phyloP scores from a whole-genome alignment of 1,140 invertebrate genomes.

The Heliconius nattereri region DNA sequence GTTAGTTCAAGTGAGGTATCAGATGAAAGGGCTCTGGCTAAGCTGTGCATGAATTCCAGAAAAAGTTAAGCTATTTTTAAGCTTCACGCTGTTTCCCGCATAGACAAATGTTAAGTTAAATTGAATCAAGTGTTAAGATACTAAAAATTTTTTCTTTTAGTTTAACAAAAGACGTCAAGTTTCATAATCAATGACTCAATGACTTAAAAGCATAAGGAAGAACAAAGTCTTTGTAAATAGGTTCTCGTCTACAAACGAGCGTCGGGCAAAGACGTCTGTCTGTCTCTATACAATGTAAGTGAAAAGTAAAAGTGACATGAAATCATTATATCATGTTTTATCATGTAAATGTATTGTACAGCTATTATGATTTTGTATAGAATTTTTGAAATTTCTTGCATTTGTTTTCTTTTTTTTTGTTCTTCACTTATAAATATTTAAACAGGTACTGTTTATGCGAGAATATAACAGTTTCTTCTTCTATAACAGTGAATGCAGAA shows the following conservation, averaged over 20 bases:
- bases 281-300: not conserved
- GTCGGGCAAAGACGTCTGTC: not conserved
- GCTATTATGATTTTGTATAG: not conserved
- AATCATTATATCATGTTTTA: not conserved
- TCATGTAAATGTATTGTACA: constrained; percentile 6
- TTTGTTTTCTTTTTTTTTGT: not conserved
- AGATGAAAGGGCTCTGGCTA: too few relatives aligned
- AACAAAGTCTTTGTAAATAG: not conserved
- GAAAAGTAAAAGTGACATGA: constrained; percentile 6
- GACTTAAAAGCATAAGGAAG: too few relatives aligned
- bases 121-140: not conserved
- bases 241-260: not conserved
- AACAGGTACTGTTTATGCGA: too few relatives aligned
- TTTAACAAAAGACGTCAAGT: too few relatives aligned
- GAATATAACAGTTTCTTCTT: too few relatives aligned
- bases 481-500: too few relatives aligned
- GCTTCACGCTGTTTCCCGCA: too few relatives aligned
- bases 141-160: not conserved
- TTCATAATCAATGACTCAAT: too few relatives aligned
- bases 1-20: too few relatives aligned
- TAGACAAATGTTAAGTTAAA: too few relatives aligned
- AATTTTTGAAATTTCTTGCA: not conserved
- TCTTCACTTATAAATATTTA: not conserved
- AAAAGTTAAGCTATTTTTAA: too few relatives aligned
- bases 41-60: too few relatives aligned